Evolutionary conservation across 2,113 vertebrate genomes (phyloP), one percentile per base, ranked within the genome.

Genomic region (Boleophthalmus pectinirostris): DNA sequence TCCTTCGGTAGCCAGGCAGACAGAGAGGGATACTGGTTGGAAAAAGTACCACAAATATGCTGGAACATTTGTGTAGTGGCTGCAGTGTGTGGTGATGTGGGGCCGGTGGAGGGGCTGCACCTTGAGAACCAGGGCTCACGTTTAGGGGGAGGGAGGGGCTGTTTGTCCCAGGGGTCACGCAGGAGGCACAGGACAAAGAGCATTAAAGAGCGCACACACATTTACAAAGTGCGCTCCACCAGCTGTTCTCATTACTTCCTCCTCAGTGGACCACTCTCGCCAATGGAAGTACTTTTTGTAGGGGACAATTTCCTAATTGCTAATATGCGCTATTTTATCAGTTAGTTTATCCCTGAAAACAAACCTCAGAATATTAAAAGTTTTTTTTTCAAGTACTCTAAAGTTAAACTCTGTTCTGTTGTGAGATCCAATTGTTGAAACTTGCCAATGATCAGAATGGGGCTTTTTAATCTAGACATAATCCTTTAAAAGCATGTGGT

Each of bases 201-300:
- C 72, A 68, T 72, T 45, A 72, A 74, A 66, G 51, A 33, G 73
- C 68, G 33, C 66, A 69, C 64, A 70, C 66, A 46, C 63, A 70
- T 82, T 25, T 13, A 70, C 53, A 63, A 70, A 73, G 64, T 65
- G 54, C 76, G 64, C 76, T 83, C 72, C 77, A 88, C 80, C 89
- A 91, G 78, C 90, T 93, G 92, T 81, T 88, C 78, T 68, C 79
- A 82, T 92, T 91, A 91, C 79, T 90, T 86, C 74, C 91, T 81
- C 78, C 69, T 87, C 85, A 80, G 51, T 86, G 83, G 72, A 71
- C 58, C 12, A 13, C 54, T 77, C 23, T 79, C 65, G 49, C 29
- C 33, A 64, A 21, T 64, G 58, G 58, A 16, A 16, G 5, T 25
- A 24, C 5, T 33, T 61, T 61, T 61, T 25, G 29, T 25, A 25